Conservation (phyloP, 2,888 invertebrate species). For the Cartodere bifasciata region DNA sequence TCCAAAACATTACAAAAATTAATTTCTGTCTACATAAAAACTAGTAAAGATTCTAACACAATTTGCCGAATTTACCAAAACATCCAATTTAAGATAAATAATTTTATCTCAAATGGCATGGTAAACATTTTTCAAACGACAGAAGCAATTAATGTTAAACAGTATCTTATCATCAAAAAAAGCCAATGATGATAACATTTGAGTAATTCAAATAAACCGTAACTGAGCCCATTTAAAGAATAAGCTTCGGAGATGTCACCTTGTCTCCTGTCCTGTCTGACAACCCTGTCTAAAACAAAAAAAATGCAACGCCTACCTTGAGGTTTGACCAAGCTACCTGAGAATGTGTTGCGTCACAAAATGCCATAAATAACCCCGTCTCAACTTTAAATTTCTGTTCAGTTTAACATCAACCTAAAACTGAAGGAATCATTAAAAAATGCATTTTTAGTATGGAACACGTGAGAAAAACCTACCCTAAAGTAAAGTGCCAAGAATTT, state of each 20-base stretch:
- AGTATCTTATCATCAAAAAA: conserved; percentile 30
- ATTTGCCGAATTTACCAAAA: no score
- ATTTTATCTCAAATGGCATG: conserved; percentile 30
- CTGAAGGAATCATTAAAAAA: conserved; percentile 6
- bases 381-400: conserved; percentile 31
- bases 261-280: conserved; percentile 29
- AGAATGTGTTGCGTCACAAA: conserved; percentile 35
- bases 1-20: no score
- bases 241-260: conserved; percentile 30
- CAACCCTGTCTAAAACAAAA: conserved; percentile 30
- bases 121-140: conserved; percentile 31
- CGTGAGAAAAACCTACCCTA: conserved; percentile 27
- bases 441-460: conserved; percentile 22
- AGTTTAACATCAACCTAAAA: conserved; percentile 14
- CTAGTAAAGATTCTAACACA: no score
- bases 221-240: neutral
- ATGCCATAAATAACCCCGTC: conserved; percentile 34
- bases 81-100: no score
- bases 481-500: conserved; percentile 27
- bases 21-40: no score
- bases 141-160: conserved; percentile 29
- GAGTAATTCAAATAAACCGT: conserved; percentile 24
- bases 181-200: conserved; percentile 28
- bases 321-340: conserved; percentile 35
- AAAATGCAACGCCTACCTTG: conserved; percentile 34